Conservation (phyloP, 2,888 invertebrate genomes). For the Drosophila neotestacea region DNA sequence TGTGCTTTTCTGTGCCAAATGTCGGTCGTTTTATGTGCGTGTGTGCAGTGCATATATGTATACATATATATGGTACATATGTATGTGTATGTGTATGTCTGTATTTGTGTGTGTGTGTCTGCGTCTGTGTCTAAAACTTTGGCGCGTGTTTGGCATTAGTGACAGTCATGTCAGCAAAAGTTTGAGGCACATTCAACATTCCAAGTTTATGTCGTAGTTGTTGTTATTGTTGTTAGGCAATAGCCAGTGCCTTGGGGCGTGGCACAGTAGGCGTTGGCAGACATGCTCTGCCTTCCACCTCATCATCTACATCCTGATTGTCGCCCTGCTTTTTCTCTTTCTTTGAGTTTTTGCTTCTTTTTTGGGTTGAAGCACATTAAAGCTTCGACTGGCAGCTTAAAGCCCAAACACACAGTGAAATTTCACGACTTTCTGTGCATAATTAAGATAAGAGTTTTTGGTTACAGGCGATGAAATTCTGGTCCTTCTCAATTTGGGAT, state of each 20-base stretch:
- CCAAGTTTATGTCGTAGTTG: constrained; percentile 71
- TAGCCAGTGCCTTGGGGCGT: constrained; percentile 45
- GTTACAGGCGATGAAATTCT: background rate
- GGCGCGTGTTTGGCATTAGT: constrained; percentile 82
- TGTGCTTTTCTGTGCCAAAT: constrained; percentile 69
- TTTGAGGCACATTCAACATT: constrained; percentile 80
- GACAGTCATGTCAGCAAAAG: constrained; percentile 82
- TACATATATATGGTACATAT: constrained; percentile 1
- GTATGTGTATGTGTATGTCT: constrained; percentile 7
- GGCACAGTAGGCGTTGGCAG: constrained; percentile 60
- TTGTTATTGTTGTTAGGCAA: constrained; percentile 8
- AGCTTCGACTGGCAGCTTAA: constrained; percentile 49
- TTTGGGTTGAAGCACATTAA: constrained; percentile 45
- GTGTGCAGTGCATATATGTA: constrained; percentile 15
- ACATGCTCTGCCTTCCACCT: constrained; percentile 52
- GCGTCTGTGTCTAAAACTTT: constrained; percentile 75
- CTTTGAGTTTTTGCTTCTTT: background rate
- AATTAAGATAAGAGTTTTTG: constrained; percentile 53
- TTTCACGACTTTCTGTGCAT: constrained; percentile 51
- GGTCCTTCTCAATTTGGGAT: background rate
- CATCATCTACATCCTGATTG: constrained; percentile 25
- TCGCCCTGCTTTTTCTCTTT: background rate
- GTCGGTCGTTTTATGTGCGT: constrained; percentile 53
- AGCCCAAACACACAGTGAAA: constrained; percentile 31
- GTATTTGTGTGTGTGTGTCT: constrained; percentile 32